Conservation (phyloP, 2,888 invertebrate genomes). For the Platynereis dumerilii region DNA sequence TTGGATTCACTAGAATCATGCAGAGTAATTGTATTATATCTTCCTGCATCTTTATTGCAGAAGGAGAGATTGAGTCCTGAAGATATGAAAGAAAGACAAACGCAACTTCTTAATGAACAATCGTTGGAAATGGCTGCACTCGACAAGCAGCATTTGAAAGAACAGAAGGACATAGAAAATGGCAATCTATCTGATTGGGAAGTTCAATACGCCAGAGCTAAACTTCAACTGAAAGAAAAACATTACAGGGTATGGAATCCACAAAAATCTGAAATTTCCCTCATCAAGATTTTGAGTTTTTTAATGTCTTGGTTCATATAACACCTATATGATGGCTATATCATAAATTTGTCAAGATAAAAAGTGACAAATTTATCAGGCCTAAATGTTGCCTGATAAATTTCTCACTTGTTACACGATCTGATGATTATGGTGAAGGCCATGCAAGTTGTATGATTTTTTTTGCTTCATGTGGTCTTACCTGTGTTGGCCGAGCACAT, state of each 20-base stretch:
- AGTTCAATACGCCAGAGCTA: conserved; percentile 56
- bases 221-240: conserved; percentile 55
- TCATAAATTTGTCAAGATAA: too few species aligned
- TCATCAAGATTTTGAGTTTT: too few species aligned
- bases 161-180: conserved; percentile 47
- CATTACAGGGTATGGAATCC: conserved; percentile 53
- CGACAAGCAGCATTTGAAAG: conserved; percentile 45
- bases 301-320: too few species aligned
- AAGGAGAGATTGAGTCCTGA: conserved; percentile 50
- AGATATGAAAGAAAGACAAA: conserved; percentile 47
- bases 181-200: conserved; percentile 59
- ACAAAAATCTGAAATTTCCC: not conserved
- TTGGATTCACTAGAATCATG: too few species aligned
- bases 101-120: conserved; percentile 53
- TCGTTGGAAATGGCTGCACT: conserved; percentile 53
- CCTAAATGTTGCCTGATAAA: too few species aligned
- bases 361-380: too few species aligned
- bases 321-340: too few species aligned
- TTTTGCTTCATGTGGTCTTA: too few species aligned
- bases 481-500: too few species aligned
- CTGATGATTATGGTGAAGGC: too few species aligned
- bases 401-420: too few species aligned
- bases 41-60: conserved; percentile 34
- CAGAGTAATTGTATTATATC: too few species aligned
- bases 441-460: not conserved